These are phyloP conservation scores for Actinernus sp. DNA, from an alignment of 92 coral and sea anemone genomes.

Conservation along the genomic window DNA sequence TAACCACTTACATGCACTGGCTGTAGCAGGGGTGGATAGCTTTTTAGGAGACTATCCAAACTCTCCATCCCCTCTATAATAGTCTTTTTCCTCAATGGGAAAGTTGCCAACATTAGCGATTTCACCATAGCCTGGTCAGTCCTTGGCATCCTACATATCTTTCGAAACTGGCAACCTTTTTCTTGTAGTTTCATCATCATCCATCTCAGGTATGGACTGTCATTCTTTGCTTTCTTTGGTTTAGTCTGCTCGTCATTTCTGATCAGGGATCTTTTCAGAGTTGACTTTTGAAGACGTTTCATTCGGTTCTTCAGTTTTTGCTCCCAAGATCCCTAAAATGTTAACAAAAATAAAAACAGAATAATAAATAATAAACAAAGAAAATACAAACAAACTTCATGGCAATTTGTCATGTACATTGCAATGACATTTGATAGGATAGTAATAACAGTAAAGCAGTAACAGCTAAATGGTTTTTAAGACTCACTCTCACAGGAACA, in stretches of 20 bases:
- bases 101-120: slow-evolving; percentile 28
- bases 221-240: no score
- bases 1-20: slow-evolving; percentile 33
- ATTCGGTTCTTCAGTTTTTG: slow-evolving; percentile 34
- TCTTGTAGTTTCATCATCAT: slow-evolving; percentile 17
- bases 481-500: no score
- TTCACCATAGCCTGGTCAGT: slow-evolving; percentile 26
- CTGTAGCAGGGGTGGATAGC: slow-evolving; percentile 35
- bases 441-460: no score
- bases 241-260: no score
- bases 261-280: no score
- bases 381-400: background rate
- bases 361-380: background rate
- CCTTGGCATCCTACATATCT: slow-evolving; percentile 20
- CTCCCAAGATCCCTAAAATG: slow-evolving; percentile 58
- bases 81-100: slow-evolving; percentile 22
- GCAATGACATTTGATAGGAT: no score
- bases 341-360: no score
- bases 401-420: no score
- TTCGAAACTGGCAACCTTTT: slow-evolving; percentile 15
- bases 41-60: slow-evolving; percentile 13
- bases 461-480: no score
- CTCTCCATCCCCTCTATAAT: slow-evolving; percentile 16
- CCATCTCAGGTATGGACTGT: slow-evolving; percentile 9
- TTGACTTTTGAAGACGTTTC: slow-evolving; percentile 42